Conservation (phyloP, 2,113 vertebrate genomes). For the Alosa alosa region DNA sequence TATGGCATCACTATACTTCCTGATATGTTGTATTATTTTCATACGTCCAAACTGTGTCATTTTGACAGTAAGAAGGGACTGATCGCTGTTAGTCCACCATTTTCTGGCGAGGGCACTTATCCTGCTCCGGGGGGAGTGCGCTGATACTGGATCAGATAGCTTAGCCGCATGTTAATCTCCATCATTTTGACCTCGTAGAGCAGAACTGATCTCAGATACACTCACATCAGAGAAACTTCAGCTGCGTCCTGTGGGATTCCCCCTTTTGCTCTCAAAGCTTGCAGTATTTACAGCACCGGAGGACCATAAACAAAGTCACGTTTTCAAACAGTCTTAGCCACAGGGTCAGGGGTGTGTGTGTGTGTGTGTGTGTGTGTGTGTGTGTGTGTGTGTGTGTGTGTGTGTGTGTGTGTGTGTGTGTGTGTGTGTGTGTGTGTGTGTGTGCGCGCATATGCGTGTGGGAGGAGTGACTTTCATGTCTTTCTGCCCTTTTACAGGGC, state of each 20-base stretch:
- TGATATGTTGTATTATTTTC: too few relatives aligned
- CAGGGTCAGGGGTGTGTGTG: not conserved
- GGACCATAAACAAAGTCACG: not conserved
- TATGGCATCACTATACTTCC: too few relatives aligned
- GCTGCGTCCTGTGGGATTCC: not conserved
- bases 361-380: not conserved
- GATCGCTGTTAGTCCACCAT: not conserved
- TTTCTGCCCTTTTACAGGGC: not conserved
- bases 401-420: not conserved
- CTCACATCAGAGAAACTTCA: not conserved
- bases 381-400: not conserved
- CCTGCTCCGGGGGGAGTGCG: not conserved
- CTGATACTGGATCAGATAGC: constrained; percentile 3
- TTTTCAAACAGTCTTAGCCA: not conserved
- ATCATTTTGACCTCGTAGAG: not conserved
- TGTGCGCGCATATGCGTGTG: not conserved
- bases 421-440: not conserved
- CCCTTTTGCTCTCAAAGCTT: not conserved
- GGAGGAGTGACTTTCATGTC: not conserved
- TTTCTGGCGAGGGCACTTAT: not conserved
- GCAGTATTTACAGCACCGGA: not conserved
- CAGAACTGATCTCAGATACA: not conserved
- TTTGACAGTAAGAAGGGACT: too few relatives aligned
- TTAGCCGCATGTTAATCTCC: not conserved
- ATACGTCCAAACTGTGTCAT: too few relatives aligned